Evolutionary conservation across 2,888 invertebrate species (phyloP).

Genomic region (Tenthredo amoena): DNA sequence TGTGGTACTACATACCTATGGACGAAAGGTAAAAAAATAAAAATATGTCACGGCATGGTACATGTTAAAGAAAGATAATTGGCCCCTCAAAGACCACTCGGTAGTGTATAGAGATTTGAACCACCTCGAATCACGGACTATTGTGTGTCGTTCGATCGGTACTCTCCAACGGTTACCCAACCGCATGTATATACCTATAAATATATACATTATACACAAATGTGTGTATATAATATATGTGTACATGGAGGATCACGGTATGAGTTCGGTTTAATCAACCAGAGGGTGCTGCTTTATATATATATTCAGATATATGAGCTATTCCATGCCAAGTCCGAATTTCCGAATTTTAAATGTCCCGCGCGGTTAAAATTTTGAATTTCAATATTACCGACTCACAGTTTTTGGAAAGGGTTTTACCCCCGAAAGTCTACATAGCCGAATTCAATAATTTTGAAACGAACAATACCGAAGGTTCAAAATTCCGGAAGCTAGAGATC

Average conservation of each 20-base stretch:
- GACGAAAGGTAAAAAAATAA: background rate
- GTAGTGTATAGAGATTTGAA: conserved; percentile 23
- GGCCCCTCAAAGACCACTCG: conserved; percentile 34
- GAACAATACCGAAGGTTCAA: no score
- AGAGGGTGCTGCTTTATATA: background rate
- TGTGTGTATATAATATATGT: background rate
- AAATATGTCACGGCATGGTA: background rate
- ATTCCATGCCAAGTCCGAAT: no score
- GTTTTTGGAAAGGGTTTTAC: no score
- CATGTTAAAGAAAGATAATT: conserved; percentile 22
- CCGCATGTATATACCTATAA: background rate
- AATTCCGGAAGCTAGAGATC: no score
- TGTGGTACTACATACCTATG: background rate
- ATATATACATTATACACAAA: conserved; percentile 1
- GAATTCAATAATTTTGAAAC: no score
- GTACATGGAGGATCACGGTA: background rate
- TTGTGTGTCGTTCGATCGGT: conserved; percentile 31
- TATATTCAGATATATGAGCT: background rate
- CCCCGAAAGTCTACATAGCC: no score
- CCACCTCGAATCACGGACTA: conserved; percentile 31
- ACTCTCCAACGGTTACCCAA: conserved; percentile 1
- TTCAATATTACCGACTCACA: no score
- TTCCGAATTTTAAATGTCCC: no score
- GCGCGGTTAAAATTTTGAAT: no score
- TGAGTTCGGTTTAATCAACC: background rate